Base-by-base conservation (phyloP, 2,888 invertebrate species). In the Drosophila mimica region DNA sequence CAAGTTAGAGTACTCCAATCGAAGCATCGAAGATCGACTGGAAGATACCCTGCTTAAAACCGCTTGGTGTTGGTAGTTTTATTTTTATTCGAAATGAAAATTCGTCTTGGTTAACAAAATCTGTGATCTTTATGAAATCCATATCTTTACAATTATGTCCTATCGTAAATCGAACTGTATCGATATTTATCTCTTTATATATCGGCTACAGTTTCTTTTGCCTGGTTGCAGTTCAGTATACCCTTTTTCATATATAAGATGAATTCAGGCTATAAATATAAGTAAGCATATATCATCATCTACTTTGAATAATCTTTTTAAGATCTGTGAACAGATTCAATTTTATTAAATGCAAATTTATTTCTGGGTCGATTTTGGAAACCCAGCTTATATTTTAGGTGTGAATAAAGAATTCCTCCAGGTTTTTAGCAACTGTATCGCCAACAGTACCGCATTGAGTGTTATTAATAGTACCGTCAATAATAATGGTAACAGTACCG, bases 81-180 rank as follows among this genome's bases (percentile, higher is more conserved):
- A n/a, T n/a, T n/a, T n/a, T n/a, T n/a, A n/a, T 3, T 20, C 6
- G 13, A 1, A 13, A 6, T 7, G 0, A 38, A 38, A 4, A 4
- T 25, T 25, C 25, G 25, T 25, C 25, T 1, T 25, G 25, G 25
- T 25, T 25, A 25, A 7, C 1, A 36, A 36, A 36, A 36, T 17
- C 7, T 36, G 36, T 17, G 7, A 38, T 17, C 1, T 36, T 0
- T n/a, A 4, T 5, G 2, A 11, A 40, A 9, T 4, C 2, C 4
- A 46, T 46, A 13, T 20, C 20, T 4, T 13, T 13, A 7, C 13
- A 46, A 4, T 13, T 20, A 4, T 4, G 20, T 46, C 20, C 20
- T 4, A 43, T 20, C 11, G n/a, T 0, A 13, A 1, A 43, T 6
- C 43, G 5, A 43, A 11, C 6, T 43, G 5, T 6, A 43, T 20